These are phyloP conservation scores for Chesias legatella DNA, from an alignment of 2,888 invertebrate genomes.

Conservation along the genomic window DNA sequence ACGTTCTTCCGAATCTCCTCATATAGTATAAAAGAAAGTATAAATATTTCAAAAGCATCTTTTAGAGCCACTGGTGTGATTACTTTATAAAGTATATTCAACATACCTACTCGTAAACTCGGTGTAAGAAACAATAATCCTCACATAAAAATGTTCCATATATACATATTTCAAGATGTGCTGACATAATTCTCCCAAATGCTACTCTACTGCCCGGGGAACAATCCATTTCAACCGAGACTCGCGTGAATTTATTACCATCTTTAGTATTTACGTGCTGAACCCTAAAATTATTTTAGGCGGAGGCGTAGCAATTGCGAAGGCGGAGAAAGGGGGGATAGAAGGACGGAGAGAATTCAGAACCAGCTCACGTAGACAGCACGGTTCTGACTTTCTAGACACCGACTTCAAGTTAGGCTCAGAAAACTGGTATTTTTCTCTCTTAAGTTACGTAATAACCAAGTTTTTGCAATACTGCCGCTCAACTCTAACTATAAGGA, in stretches of 20 bases:
- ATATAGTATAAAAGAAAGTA: too few relatives aligned
- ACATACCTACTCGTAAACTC: constrained; percentile 9
- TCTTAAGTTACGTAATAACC: constrained; percentile 25
- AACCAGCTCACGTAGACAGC: constrained; percentile 42
- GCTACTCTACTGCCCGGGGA: constrained; percentile 9
- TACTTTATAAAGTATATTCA: too few relatives aligned
- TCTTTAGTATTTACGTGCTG: constrained; percentile 22
- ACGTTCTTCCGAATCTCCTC: too few relatives aligned
- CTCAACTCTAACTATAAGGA: constrained; percentile 3
- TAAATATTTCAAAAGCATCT: too few relatives aligned
- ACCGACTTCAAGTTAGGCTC: constrained; percentile 31
- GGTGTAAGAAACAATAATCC: constrained; percentile 13
- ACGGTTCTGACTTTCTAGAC: constrained; percentile 30
- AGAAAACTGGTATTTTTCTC: constrained; percentile 25
- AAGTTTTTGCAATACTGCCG: constrained; percentile 14
- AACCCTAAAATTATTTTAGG: constrained; percentile 33
- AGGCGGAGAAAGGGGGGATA: constrained; percentile 9
- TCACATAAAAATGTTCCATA: constrained; percentile 3
- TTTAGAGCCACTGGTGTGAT: too few relatives aligned
- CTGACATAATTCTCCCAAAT: constrained; percentile 12
- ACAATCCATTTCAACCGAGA: constrained; percentile 21
- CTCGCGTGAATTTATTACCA: constrained; percentile 25
- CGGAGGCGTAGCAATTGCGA: constrained; percentile 22
- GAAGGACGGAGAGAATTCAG: constrained; percentile 21
- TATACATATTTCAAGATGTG: constrained; percentile 17